Percentiles rank a stretch among this genome's conserved stretches.
phyloP scores from a whole-genome alignment of 2,888 invertebrate genomes.

The Scotopteryx bipunctaria region DNA sequence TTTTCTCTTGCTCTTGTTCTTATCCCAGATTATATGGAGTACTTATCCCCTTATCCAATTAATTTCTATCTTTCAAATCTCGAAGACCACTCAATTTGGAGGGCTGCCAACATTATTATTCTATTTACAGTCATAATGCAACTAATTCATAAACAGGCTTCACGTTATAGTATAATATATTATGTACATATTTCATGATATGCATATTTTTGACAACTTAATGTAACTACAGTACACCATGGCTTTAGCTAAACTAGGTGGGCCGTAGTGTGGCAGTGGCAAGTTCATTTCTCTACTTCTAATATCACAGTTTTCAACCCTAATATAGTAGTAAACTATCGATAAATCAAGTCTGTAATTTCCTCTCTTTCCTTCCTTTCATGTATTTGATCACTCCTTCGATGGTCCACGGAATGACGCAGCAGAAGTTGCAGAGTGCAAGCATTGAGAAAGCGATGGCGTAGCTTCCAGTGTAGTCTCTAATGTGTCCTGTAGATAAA shows the following conservation, averaged over 20 bases:
- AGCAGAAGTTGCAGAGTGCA: conserved; percentile 82
- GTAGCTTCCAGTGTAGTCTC: conserved; percentile 85
- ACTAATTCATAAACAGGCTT: no score
- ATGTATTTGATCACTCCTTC: conserved; percentile 70
- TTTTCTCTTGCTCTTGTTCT: no score
- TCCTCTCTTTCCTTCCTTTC: conserved; percentile 38
- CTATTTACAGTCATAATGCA: no score
- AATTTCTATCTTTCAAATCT: no score
- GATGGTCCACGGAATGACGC: conserved; percentile 84
- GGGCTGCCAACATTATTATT: no score
- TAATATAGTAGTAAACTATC: conserved; percentile 7
- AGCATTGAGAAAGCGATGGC: conserved; percentile 83
- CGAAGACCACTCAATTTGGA: no score
- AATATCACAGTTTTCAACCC: conserved; percentile 34
- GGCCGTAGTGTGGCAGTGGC: background rate
- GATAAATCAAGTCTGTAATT: conserved; percentile 34
- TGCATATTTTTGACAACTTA: no score
- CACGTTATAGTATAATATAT: no score
- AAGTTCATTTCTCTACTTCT: conserved; percentile 15
- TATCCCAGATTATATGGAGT: no score
- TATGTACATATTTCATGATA: no score
- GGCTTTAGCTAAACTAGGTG: background rate
- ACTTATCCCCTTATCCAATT: no score
- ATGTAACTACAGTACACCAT: no score
- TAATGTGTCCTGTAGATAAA: conserved; percentile 79